Conservation (phyloP, 2,113 vertebrate genomes). For the Harpagus bidentatus region DNA sequence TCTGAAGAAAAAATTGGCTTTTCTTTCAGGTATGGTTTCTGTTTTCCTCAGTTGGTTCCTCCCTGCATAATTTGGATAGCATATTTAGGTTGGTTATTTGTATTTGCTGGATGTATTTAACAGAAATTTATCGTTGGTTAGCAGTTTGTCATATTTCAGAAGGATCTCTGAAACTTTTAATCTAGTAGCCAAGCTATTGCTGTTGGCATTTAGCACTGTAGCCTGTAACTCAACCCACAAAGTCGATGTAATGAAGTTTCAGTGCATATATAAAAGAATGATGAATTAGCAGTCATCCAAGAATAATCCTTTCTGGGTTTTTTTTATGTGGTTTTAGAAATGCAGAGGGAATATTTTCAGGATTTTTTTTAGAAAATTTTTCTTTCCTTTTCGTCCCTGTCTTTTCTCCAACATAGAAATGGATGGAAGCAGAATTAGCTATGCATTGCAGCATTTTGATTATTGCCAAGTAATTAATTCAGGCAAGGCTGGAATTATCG, state of each 20-base stretch:
- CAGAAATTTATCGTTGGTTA: not conserved
- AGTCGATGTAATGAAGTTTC: not conserved
- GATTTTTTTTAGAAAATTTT: not conserved
- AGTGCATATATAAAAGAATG: not conserved
- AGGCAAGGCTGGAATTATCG: not conserved
- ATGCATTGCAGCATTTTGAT: not conserved
- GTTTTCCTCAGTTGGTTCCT: not conserved
- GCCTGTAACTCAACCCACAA: not conserved
- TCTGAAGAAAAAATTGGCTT: slow-evolving; percentile 96
- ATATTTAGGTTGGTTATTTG: not conserved
- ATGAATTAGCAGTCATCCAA: not conserved
- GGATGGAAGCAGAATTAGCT: not conserved
- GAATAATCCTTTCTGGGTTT: not conserved
- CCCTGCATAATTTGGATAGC: not conserved
- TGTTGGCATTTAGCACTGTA: not conserved
- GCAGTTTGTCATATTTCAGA: not conserved
- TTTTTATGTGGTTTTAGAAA: not conserved
- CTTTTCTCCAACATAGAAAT: not conserved
- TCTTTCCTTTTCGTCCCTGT: not conserved
- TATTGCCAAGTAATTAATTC: not conserved
- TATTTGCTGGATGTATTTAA: not conserved
- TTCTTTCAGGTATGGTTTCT: slow-evolving; percentile 89
- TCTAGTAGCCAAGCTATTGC: not conserved
- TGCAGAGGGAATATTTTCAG: not conserved
- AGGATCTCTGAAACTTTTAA: not conserved